Evolutionary conservation across 2,113 vertebrate species (phyloP), one percentile per base, ranked within the genome.

Genomic region (Chionomys nivalis): DNA sequence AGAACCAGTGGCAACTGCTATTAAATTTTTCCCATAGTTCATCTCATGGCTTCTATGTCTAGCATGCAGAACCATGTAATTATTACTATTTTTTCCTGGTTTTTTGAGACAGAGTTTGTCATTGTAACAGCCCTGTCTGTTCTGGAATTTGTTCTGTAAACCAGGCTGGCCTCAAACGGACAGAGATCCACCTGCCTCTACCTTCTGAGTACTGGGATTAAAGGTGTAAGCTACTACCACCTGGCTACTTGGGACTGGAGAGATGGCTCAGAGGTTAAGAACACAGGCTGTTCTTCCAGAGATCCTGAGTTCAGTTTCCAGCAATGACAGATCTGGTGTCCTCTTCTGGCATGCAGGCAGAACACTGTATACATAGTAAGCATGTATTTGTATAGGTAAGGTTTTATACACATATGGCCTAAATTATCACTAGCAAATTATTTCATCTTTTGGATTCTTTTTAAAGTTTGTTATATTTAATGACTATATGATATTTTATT

Each of bases 371-470:
- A 21, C 68, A 72, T 72, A 72, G 17, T 72, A 72, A 72, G 36
- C 87, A 23, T 75, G 49, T 87, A 73, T 82, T 73, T 91, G 31
- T 47, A 24, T 87, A 65, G 28, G 66, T 77, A 52, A 89, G 39
- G 58, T 93, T 33, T 87, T 58, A 36, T 94, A 86, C 17, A 58
- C 63, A 78, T 92, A 47, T 79, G 21, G 81, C 33, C 52, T 90
- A 3, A 87, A 87, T 90, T 90, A 79, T 92, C 55, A 70, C 78
- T 78, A 58, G 23, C 70, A 33, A 78, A 44, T 49, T 52, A 24
- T 66, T 79, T 17, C 66, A 68, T 47, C 4, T 94, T 83, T 92
- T 90, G 83, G 88, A 92, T 21, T 89, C 52, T 90, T 94, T 63
- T 7, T 24, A 87, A 28, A 88, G 36, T 72, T n/a, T 7, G 4